phyloP scores from a whole-genome alignment of 2,797 vertebrate species.

The Babyrousa celebensis region DNA sequence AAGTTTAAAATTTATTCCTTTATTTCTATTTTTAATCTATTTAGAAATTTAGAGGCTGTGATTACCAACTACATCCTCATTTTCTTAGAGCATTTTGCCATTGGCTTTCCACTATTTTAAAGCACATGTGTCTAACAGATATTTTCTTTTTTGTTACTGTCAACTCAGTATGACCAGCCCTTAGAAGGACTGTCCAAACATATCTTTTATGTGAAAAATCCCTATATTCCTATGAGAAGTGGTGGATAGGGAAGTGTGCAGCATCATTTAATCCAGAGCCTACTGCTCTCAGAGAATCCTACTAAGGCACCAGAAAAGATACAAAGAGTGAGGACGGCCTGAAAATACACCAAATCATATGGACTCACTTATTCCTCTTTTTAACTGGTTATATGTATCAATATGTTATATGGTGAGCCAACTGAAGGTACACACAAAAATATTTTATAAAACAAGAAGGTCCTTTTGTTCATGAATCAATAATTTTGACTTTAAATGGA shows the following conservation, averaged over 20 bases:
- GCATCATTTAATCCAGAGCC: background rate
- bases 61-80: background rate
- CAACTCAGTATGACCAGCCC: background rate
- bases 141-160: background rate
- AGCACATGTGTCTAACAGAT: background rate
- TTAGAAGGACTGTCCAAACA: background rate
- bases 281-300: background rate
- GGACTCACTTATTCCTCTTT: background rate
- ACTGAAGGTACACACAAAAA: background rate
- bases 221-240: background rate
- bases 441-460: background rate
- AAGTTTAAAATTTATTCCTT: background rate
- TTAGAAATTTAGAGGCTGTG: background rate
- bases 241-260: background rate
- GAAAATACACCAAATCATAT: background rate
- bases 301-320: too few relatives aligned
- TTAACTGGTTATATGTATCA: background rate
- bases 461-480: background rate
- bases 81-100: background rate
- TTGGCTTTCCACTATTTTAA: background rate
- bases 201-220: background rate
- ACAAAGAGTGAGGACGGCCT: background rate
- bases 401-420: background rate
- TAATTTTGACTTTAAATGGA: background rate
- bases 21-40: background rate